phyloP scores from a whole-genome alignment of 2,888 invertebrate species.

The Tetanocera ferruginea region DNA sequence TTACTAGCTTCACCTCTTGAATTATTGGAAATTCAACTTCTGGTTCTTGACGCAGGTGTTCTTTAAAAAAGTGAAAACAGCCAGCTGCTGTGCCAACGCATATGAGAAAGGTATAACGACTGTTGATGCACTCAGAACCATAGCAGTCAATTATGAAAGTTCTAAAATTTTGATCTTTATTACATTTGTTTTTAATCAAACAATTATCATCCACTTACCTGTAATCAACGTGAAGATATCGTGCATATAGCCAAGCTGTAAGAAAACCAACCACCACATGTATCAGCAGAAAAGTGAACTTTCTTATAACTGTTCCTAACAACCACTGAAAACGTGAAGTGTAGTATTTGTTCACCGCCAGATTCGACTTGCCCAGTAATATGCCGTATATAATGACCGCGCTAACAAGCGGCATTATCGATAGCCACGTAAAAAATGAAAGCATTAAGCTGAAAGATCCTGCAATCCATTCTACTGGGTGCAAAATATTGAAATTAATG shows the following conservation, averaged over 20 bases:
- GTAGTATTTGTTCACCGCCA: slow-evolving; percentile 74
- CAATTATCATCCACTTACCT: slow-evolving; percentile 59
- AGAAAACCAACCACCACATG: slow-evolving; percentile 78
- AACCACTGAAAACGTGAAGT: slow-evolving; percentile 79
- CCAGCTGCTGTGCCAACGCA: slow-evolving; percentile 80
- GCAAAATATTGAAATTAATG: slow-evolving; percentile 76
- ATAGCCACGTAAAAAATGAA: slow-evolving; percentile 74
- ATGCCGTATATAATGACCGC: slow-evolving; percentile 81
- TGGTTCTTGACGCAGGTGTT: slow-evolving; percentile 56
- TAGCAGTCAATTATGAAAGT: slow-evolving; percentile 54
- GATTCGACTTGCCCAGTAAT: slow-evolving; percentile 79
- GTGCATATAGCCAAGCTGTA: slow-evolving; percentile 79
- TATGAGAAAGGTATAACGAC: slow-evolving; percentile 78
- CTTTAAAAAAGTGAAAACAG: slow-evolving; percentile 69
- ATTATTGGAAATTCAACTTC: slow-evolving; percentile 78
- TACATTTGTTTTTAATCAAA: not conserved
- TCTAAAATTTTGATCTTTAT: slow-evolving; percentile 43
- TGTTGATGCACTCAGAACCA: slow-evolving; percentile 73
- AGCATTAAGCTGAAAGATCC: slow-evolving; percentile 73
- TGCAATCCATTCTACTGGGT: slow-evolving; percentile 77
- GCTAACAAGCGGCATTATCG: slow-evolving; percentile 75
- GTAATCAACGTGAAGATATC: slow-evolving; percentile 75
- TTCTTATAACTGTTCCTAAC: slow-evolving; percentile 74
- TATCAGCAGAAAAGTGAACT: slow-evolving; percentile 71
- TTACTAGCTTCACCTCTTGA: slow-evolving; percentile 78